These are phyloP conservation scores for Triplophysa tibetana DNA, from an alignment of 2,113 vertebrate species.

Conservation along the genomic window DNA sequence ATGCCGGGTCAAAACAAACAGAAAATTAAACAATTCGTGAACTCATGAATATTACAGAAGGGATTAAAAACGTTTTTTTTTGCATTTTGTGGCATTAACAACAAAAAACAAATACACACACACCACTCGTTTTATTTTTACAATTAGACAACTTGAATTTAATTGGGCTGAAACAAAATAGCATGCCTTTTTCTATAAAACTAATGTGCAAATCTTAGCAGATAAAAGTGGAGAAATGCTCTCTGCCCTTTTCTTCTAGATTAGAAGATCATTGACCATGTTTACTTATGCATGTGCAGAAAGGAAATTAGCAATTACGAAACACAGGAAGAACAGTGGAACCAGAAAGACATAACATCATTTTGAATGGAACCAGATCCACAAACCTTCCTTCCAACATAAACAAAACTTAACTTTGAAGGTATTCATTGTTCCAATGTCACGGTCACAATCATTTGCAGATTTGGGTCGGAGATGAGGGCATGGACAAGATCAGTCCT, in stretches of 20 bases:
- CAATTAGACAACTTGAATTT: conserved; percentile 33
- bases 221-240: conserved; percentile 53
- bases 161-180: conserved; percentile 55
- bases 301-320: conserved; percentile 19
- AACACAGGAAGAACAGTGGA: conserved; percentile 26
- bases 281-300: conserved; percentile 10
- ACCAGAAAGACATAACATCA: background rate
- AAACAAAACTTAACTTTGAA: background rate
- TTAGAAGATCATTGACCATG: conserved; percentile 11
- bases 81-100: conserved; percentile 54
- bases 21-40: conserved; percentile 44
- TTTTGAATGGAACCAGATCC: conserved; percentile 9
- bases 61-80: conserved; percentile 41
- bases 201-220: conserved; percentile 55
- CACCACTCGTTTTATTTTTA: conserved; percentile 17
- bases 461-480: too few relatives aligned
- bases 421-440: background rate
- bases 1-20: background rate
- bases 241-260: conserved; percentile 40
- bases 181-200: conserved; percentile 65
- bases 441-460: background rate
- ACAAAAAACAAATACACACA: conserved; percentile 46
- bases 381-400: background rate
- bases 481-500: background rate
- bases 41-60: conserved; percentile 49